Evolutionary conservation across 2,888 invertebrate genomes (phyloP), one percentile per base, ranked within the genome.

Genomic region (Polylopha cassiicola): DNA sequence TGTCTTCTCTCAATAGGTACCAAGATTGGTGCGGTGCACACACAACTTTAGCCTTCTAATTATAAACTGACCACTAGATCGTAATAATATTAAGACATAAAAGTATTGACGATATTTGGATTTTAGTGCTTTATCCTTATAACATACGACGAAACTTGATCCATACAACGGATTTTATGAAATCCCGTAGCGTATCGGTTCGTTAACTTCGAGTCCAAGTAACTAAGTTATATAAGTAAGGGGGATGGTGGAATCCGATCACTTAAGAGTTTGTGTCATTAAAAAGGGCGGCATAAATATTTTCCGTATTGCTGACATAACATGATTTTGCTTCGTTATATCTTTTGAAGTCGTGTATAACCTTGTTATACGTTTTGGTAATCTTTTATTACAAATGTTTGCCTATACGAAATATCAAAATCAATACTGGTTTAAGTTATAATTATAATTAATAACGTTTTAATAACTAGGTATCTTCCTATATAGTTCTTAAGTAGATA

Each of bases 201-300:
- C 73, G 70, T 74, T 75, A 68, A 64, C 59, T 73, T 60, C 53
- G 59, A 64, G 66, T 65, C 53, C 53, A 45, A 47, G 60, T 71
- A 70, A 71, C 65, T 64, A 50, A 64, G 61, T 70, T 66, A 69
- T 47, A 51, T 61, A 65, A 66, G 63, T 62, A 51, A 58, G 55
- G 50, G 53, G 48, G 56, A 47, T 45, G 47, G 46, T 51, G 47
- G 50, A 62, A 63, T 62, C 53, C 55, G 56, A 47, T 61, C 55
- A 53, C 58, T 55, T 55, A 51, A 44, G 37, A 27, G 34, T 46
- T 38, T 38, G n/a, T n/a, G 37, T 50, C 44, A 47, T 34, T 37
- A 34, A 44, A 50, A 51, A 32, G 34, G 38, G 36, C 33, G 39
- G 43, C 37, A 50, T 48, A 33, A 37, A 47, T 28, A 31, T 37